Conservation (phyloP, 2,113 vertebrate genomes). For the Nothobranchius kuhntae region DNA sequence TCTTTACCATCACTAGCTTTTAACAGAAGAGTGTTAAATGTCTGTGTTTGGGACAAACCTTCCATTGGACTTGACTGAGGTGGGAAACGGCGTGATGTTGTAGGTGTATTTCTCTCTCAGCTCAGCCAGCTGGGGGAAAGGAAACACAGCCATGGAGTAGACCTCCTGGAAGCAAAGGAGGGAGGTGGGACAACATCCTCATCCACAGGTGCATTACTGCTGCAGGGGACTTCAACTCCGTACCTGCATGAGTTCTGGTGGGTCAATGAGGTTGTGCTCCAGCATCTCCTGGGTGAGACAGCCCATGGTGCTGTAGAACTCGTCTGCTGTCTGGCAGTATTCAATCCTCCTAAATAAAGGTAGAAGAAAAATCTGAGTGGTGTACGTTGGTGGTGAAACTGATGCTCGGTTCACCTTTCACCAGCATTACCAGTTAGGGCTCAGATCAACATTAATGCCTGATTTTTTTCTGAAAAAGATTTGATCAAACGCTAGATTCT, state of each 20-base stretch:
- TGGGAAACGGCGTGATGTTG: slow-evolving; percentile 97
- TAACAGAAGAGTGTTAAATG: not conserved
- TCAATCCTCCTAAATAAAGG: slow-evolving; percentile 85
- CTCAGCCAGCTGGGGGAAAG: slow-evolving; percentile 95
- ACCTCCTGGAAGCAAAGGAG: slow-evolving; percentile 83
- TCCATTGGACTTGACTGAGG: slow-evolving; percentile 84
- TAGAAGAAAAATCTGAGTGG: no score
- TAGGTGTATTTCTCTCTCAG: slow-evolving; percentile 98
- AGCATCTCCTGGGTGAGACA: slow-evolving; percentile 96
- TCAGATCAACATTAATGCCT: no score
- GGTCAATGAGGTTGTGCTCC: slow-evolving; percentile 88
- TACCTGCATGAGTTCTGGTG: slow-evolving; percentile 95
- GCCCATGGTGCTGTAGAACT: slow-evolving; percentile 98
- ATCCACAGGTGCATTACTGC: not conserved
- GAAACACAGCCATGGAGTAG: slow-evolving; percentile 95
- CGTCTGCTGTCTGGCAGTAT: slow-evolving; percentile 92
- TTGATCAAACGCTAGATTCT: no score
- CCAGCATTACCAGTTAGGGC: no score
- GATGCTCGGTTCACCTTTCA: no score
- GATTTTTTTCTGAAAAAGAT: no score
- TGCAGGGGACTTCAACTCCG: not conserved
- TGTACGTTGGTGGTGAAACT: no score
- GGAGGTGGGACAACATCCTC: not conserved
- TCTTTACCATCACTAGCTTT: not conserved
- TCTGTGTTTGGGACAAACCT: slow-evolving; percentile 74